Evolutionary conservation across 2,888 invertebrate species (phyloP), one percentile per base, ranked within the genome.

Genomic region (Miltochrista miniata): DNA sequence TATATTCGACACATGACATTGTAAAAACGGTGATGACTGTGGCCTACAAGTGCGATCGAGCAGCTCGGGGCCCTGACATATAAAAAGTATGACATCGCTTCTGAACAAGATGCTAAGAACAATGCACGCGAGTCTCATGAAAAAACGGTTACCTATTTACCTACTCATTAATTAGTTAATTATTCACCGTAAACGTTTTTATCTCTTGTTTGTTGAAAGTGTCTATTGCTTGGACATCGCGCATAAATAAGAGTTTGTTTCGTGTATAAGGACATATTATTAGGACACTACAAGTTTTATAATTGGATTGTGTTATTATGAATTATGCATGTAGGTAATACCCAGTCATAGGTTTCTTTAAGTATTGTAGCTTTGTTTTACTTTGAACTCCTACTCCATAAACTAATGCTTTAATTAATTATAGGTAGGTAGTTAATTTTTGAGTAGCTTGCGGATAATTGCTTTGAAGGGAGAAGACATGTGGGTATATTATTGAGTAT

Each of bases 31-130:
- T 79, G 85, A 85, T 87, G 83, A 75, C 76, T 80, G 76, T 78
- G 90, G 87, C 90, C 90, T 90, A 90, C 89, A 89, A 90, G 87
- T 83, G 87, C 90, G 84, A 85, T 87, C 86, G 85, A 87, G 87
- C 87, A 81, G 71, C 80, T 75, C 63, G 63, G 59, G 87, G 69
- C 90, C 90, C 61, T 90, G 90, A 90, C 90, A 90, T 85, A 90
- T 85, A 85, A 88, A n/a, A 38, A 86, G 74, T 81, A 77, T 82
- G 85, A 85, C 86, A 83, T 79, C 84, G 83, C 68, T 64, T 69
- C 66, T 69, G 61, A 72, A 75, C 73, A 72, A 76, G 80, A 83
- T 76, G 77, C 76, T 70, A 76, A 68, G 71, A 79, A 85, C 83
- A 83, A 83, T 81, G 74, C 81, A 75, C 74, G 70, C 70, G 68